phyloP scores from a whole-genome alignment of 1,140 invertebrate genomes.

The Galleria mellonella region DNA sequence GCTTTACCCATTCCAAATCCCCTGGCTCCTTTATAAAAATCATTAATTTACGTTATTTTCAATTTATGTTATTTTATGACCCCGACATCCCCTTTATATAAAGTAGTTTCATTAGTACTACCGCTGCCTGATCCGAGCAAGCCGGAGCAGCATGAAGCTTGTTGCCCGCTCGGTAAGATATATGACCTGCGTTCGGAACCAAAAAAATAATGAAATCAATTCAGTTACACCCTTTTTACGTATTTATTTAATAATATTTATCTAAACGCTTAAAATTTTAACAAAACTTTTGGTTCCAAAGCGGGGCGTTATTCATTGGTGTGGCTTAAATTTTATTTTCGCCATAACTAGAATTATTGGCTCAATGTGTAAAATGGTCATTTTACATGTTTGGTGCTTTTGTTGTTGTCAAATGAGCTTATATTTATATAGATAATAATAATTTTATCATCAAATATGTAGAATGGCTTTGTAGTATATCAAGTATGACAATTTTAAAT shows the following conservation, averaged over 20 bases:
- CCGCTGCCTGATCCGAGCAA: conserved; percentile 88
- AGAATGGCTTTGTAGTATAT: conserved; percentile 14
- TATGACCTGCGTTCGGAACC: conserved; percentile 34
- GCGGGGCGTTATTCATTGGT: conserved; percentile 42
- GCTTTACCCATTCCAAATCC: conserved; percentile 62
- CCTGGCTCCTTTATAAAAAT: conserved; percentile 26
- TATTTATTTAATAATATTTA: conserved; percentile 9
- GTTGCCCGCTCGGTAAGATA: conserved; percentile 86
- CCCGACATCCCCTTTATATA: conserved; percentile 51
- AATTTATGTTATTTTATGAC: conserved; percentile 54
- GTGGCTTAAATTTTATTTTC: conserved; percentile 35
- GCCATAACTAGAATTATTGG: conserved; percentile 17
- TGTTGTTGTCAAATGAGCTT: conserved; percentile 15
- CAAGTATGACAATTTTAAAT: conserved; percentile 2
- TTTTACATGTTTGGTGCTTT: conserved; percentile 28
- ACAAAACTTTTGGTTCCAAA: conserved; percentile 34
- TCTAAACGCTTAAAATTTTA: conserved; percentile 11
- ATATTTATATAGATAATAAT: conserved; percentile 2
- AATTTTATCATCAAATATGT: conserved; percentile 21
- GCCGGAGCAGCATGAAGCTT: conserved; percentile 90
- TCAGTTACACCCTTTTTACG: neutral
- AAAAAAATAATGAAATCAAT: neutral
- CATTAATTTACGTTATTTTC: conserved; percentile 36
- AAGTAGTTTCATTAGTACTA: conserved; percentile 82
- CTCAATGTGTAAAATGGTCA: conserved; percentile 4